phyloP scores from a whole-genome alignment of 2,888 invertebrate species.

The Crossocerus cetratus region DNA sequence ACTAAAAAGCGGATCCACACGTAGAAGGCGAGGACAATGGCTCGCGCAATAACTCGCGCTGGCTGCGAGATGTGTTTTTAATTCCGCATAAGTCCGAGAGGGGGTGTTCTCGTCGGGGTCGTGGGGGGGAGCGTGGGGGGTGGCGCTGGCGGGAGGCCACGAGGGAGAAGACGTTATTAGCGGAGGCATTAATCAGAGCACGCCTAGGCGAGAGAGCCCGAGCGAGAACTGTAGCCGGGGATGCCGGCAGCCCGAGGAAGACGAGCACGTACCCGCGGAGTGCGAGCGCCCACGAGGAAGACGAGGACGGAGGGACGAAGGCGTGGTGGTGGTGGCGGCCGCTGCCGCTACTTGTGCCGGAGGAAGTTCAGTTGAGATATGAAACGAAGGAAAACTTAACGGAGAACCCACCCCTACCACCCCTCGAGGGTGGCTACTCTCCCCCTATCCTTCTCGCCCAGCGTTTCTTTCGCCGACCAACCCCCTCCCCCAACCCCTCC shows the following conservation, averaged over 20 bases:
- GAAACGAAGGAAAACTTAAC: constrained; percentile 64
- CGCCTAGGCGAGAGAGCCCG: constrained; percentile 48
- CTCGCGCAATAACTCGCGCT: constrained; percentile 56
- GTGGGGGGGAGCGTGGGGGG: constrained; percentile 25
- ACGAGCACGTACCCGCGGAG: constrained; percentile 2
- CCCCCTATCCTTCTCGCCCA: constrained; percentile 9
- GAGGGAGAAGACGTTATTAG: constrained; percentile 75
- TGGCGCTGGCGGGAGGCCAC: constrained; percentile 51
- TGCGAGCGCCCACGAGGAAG: not conserved
- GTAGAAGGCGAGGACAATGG: constrained; percentile 54
- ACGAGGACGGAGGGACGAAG: constrained; percentile 10
- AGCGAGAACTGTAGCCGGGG: constrained; percentile 20
- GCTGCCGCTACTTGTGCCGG: constrained; percentile 9
- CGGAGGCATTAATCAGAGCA: constrained; percentile 74
- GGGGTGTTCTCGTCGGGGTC: constrained; percentile 31
- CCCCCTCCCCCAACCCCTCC: constrained; percentile 23
- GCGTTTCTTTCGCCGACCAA: constrained; percentile 7
- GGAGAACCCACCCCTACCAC: constrained; percentile 44
- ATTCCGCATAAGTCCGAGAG: constrained; percentile 73
- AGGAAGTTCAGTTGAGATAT: constrained; percentile 57
- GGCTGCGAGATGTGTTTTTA: constrained; percentile 70
- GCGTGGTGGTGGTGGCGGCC: not conserved
- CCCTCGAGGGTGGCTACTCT: constrained; percentile 15
- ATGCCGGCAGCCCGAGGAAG: constrained; percentile 2
- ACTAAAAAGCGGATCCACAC: constrained; percentile 36